phyloP scores from a whole-genome alignment of 2,797 vertebrate genomes.

The Peromyscus eremicus region DNA sequence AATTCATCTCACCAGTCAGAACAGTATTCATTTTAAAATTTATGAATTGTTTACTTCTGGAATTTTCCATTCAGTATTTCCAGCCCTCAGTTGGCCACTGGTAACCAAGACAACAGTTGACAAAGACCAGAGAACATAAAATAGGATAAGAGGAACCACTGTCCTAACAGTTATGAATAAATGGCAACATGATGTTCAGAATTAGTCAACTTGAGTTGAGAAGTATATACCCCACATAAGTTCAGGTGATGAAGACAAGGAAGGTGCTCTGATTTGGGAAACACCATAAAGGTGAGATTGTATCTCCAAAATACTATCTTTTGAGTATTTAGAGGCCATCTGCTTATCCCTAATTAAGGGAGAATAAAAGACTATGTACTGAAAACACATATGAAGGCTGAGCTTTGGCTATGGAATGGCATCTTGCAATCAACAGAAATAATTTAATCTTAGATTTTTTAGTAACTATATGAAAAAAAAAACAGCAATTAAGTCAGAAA shows the following conservation, averaged over 20 bases:
- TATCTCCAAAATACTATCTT: slow-evolving; percentile 17
- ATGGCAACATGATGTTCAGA: background rate
- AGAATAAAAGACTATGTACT: background rate
- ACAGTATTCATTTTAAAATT: background rate
- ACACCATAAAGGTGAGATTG: background rate
- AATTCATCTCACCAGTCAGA: background rate
- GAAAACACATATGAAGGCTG: background rate
- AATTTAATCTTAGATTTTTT: background rate
- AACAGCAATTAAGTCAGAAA: background rate
- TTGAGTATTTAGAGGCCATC: background rate
- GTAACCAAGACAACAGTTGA: background rate
- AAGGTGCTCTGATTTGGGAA: background rate
- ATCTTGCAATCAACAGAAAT: slow-evolving; percentile 1
- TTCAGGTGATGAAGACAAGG: background rate
- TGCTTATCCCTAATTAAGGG: background rate
- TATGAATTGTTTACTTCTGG: background rate
- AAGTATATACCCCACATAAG: background rate
- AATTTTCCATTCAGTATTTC: background rate
- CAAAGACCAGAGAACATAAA: background rate
- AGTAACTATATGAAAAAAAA: slow-evolving; percentile 26
- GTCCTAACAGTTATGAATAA: background rate
- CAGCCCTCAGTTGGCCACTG: background rate
- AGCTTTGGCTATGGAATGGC: background rate
- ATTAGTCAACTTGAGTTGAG: background rate
- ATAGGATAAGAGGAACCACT: background rate